phyloP scores from a whole-genome alignment of 2,113 vertebrate genomes.

The Corydoras sp. region DNA sequence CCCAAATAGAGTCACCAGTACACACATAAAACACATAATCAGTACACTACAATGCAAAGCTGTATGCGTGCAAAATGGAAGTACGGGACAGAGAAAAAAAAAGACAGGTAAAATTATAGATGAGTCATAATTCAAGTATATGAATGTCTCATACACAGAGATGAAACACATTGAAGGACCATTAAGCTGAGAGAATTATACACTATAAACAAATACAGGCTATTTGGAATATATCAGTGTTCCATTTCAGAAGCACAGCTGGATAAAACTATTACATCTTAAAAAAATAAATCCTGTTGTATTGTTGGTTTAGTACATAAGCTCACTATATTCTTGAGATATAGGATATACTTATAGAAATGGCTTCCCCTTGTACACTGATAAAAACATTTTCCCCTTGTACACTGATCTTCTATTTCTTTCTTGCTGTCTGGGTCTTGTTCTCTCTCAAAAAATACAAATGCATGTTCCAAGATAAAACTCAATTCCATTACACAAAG shows the following conservation, averaged over 20 bases:
- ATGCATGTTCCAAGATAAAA: not conserved
- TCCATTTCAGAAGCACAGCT: slow-evolving; percentile 7
- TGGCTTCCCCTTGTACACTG: slow-evolving; percentile 6
- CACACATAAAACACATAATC: not conserved
- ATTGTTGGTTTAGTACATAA: slow-evolving; percentile 3
- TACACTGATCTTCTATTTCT: no score
- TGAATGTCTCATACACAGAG: no score
- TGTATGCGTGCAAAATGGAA: not conserved
- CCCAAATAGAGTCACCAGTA: not conserved
- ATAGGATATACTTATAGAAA: slow-evolving; percentile 31
- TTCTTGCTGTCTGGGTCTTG: no score
- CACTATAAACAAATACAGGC: no score
- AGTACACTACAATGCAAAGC: not conserved
- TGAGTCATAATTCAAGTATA: no score
- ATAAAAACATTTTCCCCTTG: no score
- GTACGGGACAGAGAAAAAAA: not conserved
- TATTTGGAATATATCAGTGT: not conserved
- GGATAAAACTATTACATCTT: slow-evolving; percentile 23
- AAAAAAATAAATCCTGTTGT: slow-evolving; percentile 21
- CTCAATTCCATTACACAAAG: slow-evolving; percentile 18
- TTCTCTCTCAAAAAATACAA: not conserved
- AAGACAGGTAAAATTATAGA: not conserved
- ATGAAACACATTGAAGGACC: no score
- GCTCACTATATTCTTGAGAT: slow-evolving; percentile 17
- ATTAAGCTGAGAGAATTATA: no score